Base-by-base conservation (phyloP, 2,113 vertebrate species). In the Chionodraco myersi region DNA sequence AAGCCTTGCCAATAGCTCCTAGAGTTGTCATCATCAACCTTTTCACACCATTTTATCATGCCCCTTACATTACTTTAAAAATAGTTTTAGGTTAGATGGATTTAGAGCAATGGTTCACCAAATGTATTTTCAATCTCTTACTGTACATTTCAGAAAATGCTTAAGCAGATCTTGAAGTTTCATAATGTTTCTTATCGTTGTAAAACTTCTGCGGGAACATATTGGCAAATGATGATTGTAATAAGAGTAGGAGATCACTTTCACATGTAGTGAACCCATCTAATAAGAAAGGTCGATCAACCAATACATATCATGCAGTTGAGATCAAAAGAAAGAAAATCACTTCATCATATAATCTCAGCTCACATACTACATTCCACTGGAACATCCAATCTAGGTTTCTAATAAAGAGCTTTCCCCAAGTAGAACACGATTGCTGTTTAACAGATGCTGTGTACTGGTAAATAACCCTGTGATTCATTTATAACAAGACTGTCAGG, bases 401-500 rank as follows among this genome's bases (percentile, higher is more conserved):
- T 62, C 34, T 48, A 71, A 77, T 75, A 82, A 80, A 75, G 66
- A 47, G 56, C 47, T 76, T 13, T 34, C 9, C 30, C n/a, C 9
- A 12, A 76, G 34, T 12, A 44, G 49, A 74, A 34, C 49, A 48
- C 1, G 26, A 63, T 26, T 67, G 72, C 76, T 84, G 36, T 60
- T 78, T 78, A 81, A 75, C 6, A 72, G 52, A 68, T 15, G 7
- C 41, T 26, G 16, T 48, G 60, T 79, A 61, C 69, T 59, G 58
- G 72, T 79, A 79, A 80, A 78, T 79, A 76, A 75, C 63, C 57
- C 34, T n/a, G 16, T 5, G 26, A 65, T 79, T 64, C 36, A 79
- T 88, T 88, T 77, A 59, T 77, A 88, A 84, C 75, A 59, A 85
- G 78, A 75, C 65, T 68, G 70, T 65, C 74, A 60, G 70, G 56